phyloP scores from a whole-genome alignment of 2,113 vertebrate species.

The Balaenoptera acutorostrata region DNA sequence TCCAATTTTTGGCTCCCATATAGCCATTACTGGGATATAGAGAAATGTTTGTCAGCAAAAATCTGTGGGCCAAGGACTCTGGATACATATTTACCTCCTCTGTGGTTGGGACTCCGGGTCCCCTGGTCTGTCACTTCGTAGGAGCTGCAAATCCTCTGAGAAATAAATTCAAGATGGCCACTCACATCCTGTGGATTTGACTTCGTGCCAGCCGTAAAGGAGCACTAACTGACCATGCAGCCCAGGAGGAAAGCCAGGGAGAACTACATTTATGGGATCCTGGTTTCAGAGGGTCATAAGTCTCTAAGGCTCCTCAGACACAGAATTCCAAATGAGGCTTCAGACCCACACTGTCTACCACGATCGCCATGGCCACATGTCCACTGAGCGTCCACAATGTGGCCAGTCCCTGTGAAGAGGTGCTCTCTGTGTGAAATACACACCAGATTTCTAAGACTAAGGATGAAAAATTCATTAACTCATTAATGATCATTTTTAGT shows the following conservation, averaged over 20 bases:
- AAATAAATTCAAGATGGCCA: not conserved
- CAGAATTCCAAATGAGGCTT: not conserved
- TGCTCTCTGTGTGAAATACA: not conserved
- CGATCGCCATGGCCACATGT: rapidly evolving
- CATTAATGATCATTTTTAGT: not conserved
- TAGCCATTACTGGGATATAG: not conserved
- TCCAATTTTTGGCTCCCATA: not conserved
- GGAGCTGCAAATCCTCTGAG: not conserved
- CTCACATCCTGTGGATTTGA: not conserved
- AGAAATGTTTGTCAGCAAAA: not conserved
- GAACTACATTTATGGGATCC: not conserved
- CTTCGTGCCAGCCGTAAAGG: not conserved
- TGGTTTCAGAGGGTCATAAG: not conserved
- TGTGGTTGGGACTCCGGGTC: not conserved
- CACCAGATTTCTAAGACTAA: not conserved
- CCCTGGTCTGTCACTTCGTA: not conserved
- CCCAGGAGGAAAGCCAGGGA: not conserved
- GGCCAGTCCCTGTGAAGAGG: not conserved
- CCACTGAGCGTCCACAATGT: not conserved
- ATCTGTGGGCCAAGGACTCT: not conserved
- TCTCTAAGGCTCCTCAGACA: not conserved
- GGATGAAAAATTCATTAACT: not conserved
- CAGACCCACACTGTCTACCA: not conserved
- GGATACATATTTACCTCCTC: not conserved
- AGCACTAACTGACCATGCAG: not conserved